Base-by-base conservation (phyloP, 2,888 invertebrate species). In the Uropetala carovei region DNA sequence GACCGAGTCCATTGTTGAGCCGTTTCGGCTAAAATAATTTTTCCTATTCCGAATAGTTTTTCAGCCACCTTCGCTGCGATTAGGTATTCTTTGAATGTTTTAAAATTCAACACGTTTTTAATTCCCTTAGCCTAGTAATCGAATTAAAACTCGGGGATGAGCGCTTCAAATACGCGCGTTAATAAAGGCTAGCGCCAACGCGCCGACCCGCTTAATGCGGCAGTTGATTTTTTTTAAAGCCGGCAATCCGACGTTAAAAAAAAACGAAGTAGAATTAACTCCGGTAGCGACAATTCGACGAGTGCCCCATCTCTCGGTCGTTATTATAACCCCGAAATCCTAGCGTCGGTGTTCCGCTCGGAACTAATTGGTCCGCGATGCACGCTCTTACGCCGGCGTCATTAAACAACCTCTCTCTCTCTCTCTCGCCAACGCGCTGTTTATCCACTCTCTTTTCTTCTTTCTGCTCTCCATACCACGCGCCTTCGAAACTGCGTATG, bases 281-380 rank as follows among this genome's bases (percentile, higher is more conserved):
- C 27, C 75, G 18, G 22, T 27, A 27, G 22, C 75, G 75, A 75
- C 75, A 75, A 75, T 75, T 75, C 75, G 75, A 75, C 75, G 68
- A 22, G 68, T 68, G 68, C 22, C n/a, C 68, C 68, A 68, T 68
- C 68, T 68, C 68, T n/a, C 75, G 22, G 75, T 75, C 75, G 75
- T 75, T 75, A 27, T 75, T 27, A 27, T 27, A 75, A 75, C 22
- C 27, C 27, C 75, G 68, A 68, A 68, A 68, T 68, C 68, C 68
- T 64, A 64, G 64, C 64, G 64, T 64, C 14, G 64, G 64, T 64
- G 64, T 64, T 68, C 68, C 8, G 68, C 68, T 68, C 68, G 68
- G n/a, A 22, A 68, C 18, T 75, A 75, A 75, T 75, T 75, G 75
- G 75, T 75, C 75, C 27, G 27, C 75, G 64, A 16, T 64, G 64